Conservation (phyloP, 2,797 vertebrate genomes). For the Erpetoichthys calabaricus region DNA sequence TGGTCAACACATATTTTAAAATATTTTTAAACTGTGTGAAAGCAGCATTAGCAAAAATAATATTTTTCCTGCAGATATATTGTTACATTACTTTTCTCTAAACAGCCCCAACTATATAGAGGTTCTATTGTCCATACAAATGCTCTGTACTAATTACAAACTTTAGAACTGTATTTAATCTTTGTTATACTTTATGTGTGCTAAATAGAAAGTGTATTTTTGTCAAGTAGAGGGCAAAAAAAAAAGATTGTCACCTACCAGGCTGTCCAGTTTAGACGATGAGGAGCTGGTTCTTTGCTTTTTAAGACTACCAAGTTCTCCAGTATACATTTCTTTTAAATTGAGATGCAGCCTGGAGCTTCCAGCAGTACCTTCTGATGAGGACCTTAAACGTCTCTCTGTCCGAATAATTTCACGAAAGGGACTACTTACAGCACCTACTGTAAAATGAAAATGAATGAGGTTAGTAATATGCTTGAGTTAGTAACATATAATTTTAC, state of each 20-base stretch:
- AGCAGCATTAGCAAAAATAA: too few relatives aligned
- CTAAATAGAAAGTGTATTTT: too few relatives aligned
- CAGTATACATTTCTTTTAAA: constrained; percentile 59
- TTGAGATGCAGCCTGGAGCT: constrained; percentile 73
- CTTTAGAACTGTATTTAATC: too few relatives aligned
- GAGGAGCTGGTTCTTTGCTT: constrained; percentile 81
- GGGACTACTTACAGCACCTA: constrained; percentile 76
- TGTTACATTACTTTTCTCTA: too few relatives aligned
- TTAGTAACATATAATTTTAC: background rate
- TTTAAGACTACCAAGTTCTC: constrained; percentile 57
- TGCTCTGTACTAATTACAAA: too few relatives aligned
- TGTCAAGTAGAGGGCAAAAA: too few relatives aligned
- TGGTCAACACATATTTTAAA: too few relatives aligned
- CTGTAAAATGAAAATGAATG: constrained; percentile 5
- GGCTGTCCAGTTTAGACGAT: constrained; percentile 89
- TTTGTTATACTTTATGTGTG: too few relatives aligned
- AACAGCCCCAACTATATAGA: too few relatives aligned
- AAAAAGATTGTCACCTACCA: constrained; percentile 54
- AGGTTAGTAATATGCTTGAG: background rate
- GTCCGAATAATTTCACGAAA: constrained; percentile 73
- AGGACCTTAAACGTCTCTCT: constrained; percentile 79
- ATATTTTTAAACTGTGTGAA: too few relatives aligned
- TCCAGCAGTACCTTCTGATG: constrained; percentile 83
- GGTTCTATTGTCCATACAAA: too few relatives aligned
- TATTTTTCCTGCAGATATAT: too few relatives aligned